Evolutionary conservation across 2,888 invertebrate species (phyloP), one percentile per base, ranked within the genome.

Genomic region (Cephus pulcher): DNA sequence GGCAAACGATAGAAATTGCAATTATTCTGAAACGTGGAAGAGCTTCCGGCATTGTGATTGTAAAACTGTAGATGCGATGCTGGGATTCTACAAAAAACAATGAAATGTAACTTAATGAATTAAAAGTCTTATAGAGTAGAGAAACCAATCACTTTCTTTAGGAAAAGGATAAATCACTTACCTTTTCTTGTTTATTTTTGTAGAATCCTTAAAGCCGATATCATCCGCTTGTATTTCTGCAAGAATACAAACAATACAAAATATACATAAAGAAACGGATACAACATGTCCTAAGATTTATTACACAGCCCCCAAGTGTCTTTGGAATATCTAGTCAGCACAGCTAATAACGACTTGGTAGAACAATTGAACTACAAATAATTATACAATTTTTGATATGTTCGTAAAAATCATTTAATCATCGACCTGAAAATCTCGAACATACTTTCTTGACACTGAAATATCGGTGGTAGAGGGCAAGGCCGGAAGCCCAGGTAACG

Each of bases 401-500:
- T 34, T 71, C 71, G 34, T 71, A 71, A 71, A 12, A 34, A 71
- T 77, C 74, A 74, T 77, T 75, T 71, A 68, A 76, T 79, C 70
- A 79, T 74, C 79, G 79, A 74, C 76, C 76, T 74, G 76, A 74
- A 76, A 73, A 79, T 76, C 76, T 79, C 74, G 73, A 74, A 74
- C 79, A 79, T 76, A 76, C 76, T 80, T 80, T 81, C 76, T 56
- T 77, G 76, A 76, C 68, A 74, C 33, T 73, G 69, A 74, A 79
- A 76, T 68, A 79, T 33, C 79, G 79, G 74, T 79, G 79, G 76
- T 81, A 80, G 81, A 85, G 34, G 80, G 84, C 75, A 37, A 78
- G 78, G 76, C 78, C 73, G 75, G 75, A 78, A 68, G 75, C 75
- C 86, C 84, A 87, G 76, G 82, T 84, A 78, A 89, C 76, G 34